Conservation (phyloP, 1,140 invertebrate species). For the Littorina saxatilis region DNA sequence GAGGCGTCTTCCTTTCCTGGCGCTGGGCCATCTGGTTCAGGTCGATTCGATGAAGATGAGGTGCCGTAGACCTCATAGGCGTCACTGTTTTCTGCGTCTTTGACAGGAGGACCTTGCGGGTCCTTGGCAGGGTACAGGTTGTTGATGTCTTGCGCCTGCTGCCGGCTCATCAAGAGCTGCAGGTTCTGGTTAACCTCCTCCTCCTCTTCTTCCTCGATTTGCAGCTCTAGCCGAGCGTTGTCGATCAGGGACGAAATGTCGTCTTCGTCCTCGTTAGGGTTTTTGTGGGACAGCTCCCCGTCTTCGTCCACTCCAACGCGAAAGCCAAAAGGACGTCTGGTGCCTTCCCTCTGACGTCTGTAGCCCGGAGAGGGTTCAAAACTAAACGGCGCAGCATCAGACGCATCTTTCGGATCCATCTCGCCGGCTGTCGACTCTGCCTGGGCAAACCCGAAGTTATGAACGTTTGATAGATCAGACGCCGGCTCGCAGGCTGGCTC, state of each 20-base stretch:
- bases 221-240: conserved; percentile 30
- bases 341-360: not conserved
- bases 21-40: not conserved
- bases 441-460: too few species aligned
- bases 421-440: too few species aligned
- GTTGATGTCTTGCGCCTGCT: not conserved
- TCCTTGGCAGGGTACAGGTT: not conserved
- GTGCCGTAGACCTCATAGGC: not conserved
- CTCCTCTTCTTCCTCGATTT: conserved; percentile 36
- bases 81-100: not conserved
- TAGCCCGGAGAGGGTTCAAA: too few species aligned
- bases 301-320: not conserved
- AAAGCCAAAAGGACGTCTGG: not conserved
- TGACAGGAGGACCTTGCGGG: too few species aligned
- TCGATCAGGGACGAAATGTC: conserved; percentile 30
- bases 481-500: too few species aligned
- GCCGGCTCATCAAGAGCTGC: conserved; percentile 25
- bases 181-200: conserved; percentile 23
- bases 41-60: not conserved
- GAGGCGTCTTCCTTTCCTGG: not conserved
- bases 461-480: too few species aligned
- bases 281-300: not conserved
- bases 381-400: too few species aligned
- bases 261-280: conserved; percentile 22
- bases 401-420: too few species aligned